Conservation (phyloP, 2,888 invertebrate genomes). For the Neria commutata region DNA sequence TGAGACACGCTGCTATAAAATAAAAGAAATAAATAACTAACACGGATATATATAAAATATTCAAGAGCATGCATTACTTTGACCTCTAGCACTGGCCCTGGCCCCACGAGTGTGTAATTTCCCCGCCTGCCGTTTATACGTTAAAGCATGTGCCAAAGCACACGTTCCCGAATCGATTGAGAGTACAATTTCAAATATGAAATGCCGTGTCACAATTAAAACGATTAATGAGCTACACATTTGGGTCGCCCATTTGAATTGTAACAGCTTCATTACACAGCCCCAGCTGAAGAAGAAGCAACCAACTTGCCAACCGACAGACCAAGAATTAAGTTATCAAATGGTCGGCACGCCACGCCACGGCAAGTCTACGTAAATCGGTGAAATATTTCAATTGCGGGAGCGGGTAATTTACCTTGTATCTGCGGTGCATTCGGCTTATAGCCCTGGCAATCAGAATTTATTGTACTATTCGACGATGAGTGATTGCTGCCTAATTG, state of each 20-base stretch:
- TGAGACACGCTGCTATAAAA: too few relatives aligned
- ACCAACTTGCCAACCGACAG: neutral
- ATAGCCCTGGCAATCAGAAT: slow-evolving; percentile 67
- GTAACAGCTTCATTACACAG: slow-evolving; percentile 4
- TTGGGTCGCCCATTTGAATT: neutral
- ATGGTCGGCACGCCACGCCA: neutral
- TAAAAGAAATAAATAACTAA: too few relatives aligned
- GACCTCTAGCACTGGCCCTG: too few relatives aligned
- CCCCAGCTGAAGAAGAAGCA: neutral
- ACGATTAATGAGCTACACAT: slow-evolving; percentile 5
- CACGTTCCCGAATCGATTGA: neutral
- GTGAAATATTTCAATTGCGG: neutral
- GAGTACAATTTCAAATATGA: neutral
- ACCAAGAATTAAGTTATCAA: neutral
- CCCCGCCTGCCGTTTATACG: too few relatives aligned
- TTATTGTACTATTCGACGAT: slow-evolving; percentile 61
- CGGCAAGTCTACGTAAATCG: too few relatives aligned
- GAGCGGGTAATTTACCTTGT: slow-evolving; percentile 52
- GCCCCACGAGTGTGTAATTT: too few relatives aligned
- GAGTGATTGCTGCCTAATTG: slow-evolving; percentile 57
- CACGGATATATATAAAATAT: too few relatives aligned
- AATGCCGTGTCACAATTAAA: neutral
- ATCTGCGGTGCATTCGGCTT: slow-evolving; percentile 67
- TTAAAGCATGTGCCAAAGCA: neutral
- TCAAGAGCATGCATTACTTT: too few relatives aligned